Conservation (phyloP, 2,797 vertebrate species). For the Notamacropus eugenii region DNA sequence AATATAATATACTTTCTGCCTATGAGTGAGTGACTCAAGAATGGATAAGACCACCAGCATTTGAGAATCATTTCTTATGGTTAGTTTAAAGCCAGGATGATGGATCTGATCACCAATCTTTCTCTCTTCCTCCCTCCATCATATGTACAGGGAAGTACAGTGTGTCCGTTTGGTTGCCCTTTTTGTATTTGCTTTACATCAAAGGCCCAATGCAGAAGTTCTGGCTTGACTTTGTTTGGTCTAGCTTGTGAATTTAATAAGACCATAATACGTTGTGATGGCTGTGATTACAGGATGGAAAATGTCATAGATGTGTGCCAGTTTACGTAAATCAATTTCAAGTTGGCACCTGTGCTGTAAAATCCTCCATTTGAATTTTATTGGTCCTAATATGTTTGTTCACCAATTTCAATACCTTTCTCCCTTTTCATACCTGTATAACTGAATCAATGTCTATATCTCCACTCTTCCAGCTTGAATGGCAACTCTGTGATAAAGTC, state of each 20-base stretch:
- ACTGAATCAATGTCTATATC: too few species aligned
- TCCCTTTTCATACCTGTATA: too few species aligned
- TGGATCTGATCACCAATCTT: background rate
- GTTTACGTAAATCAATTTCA: slow-evolving; percentile 67
- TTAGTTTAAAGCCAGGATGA: background rate
- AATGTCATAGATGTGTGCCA: slow-evolving; percentile 60
- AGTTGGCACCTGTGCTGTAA: slow-evolving; percentile 68
- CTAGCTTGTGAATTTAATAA: slow-evolving; percentile 69
- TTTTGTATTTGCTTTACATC: slow-evolving; percentile 9
- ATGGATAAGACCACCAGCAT: background rate
- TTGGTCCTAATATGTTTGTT: too few species aligned
- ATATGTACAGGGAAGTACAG: background rate
- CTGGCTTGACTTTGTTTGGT: slow-evolving; percentile 53
- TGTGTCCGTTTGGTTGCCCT: background rate
- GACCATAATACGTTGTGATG: slow-evolving; percentile 60
- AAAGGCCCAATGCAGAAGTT: slow-evolving; percentile 4
- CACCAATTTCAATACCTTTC: too few species aligned
- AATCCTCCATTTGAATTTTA: too few species aligned
- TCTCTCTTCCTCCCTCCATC: background rate
- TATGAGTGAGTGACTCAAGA: background rate
- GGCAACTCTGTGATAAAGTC: too few species aligned
- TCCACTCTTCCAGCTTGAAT: too few species aligned
- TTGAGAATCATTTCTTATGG: background rate
- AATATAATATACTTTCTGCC: slow-evolving; percentile 37
- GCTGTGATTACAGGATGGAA: slow-evolving; percentile 60